Percentiles rank a stretch among this genome's conserved stretches.
These are phyloP conservation scores for Zaprionus bogoriensis DNA, from an alignment of 2,888 invertebrate species.

Conservation along the genomic window DNA sequence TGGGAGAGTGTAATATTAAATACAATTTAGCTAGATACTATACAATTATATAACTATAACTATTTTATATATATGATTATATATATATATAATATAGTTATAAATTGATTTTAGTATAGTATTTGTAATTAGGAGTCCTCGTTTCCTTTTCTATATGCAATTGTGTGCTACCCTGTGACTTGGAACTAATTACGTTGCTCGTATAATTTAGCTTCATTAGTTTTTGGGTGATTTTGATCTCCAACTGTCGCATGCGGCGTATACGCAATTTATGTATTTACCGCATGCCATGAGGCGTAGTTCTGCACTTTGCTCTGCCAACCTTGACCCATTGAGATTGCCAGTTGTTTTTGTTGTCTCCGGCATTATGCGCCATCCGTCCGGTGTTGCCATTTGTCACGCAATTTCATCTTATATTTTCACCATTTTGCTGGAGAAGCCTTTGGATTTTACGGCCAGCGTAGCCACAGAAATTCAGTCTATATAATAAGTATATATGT, in stretches of 20 bases:
- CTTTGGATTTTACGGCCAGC: slow-evolving; percentile 19
- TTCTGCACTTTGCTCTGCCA: slow-evolving; percentile 18
- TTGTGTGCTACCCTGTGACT: too few species aligned
- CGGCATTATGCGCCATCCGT: slow-evolving; percentile 2
- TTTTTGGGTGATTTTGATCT: neutral
- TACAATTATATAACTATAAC: neutral
- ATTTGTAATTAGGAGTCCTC: too few species aligned
- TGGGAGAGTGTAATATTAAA: neutral
- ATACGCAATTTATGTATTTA: slow-evolving; percentile 25
- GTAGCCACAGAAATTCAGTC: neutral
- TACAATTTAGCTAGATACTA: neutral
- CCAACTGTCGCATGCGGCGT: slow-evolving; percentile 10
- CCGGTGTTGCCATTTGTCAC: slow-evolving; percentile 38
- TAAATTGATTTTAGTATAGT: too few species aligned
- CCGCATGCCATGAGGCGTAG: slow-evolving; percentile 11
- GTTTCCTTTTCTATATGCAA: too few species aligned
- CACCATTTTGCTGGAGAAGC: neutral
- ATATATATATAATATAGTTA: too few species aligned
- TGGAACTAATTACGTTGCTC: too few species aligned
- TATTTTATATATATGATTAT: neutral
- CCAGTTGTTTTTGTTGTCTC: neutral
- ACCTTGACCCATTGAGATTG: slow-evolving; percentile 55
- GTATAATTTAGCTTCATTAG: too few species aligned
- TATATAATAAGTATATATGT: slow-evolving; percentile 11
- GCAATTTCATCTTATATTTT: slow-evolving; percentile 29